Conservation (phyloP, 2,888 invertebrate species). For the Chaitophorus viminalis region DNA sequence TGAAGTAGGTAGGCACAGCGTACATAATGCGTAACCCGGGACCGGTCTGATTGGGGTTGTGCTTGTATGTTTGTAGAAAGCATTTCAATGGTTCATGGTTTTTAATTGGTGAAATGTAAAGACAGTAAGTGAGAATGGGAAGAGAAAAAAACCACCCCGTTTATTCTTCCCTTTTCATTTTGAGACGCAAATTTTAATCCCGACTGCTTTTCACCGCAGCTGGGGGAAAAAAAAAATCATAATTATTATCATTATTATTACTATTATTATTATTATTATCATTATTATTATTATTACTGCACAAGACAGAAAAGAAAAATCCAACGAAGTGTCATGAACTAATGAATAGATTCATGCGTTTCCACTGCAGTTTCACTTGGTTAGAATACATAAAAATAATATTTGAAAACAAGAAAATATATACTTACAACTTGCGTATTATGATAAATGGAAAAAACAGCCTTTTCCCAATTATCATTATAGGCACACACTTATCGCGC, state of each 20-base stretch:
- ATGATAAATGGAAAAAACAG: constrained; percentile 16
- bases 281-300: not conserved
- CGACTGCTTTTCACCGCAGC: not conserved
- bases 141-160: constrained; percentile 4
- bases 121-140: constrained; percentile 17
- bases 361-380: not conserved
- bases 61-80: not conserved
- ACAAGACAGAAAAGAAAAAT: constrained; percentile 6
- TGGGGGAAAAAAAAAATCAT: not conserved
- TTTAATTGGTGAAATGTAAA: constrained; percentile 45
- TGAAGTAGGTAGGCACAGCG: not conserved
- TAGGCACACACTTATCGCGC: not conserved
- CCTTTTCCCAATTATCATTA: constrained; percentile 15
- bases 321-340: constrained; percentile 29
- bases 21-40: not conserved
- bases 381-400: constrained; percentile 17
- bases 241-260: not conserved
- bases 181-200: constrained; percentile 25
- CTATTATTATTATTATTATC: not conserved
- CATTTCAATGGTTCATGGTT: constrained; percentile 28
- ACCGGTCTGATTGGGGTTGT: constrained; percentile 10
- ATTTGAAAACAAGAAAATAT: constrained; percentile 27
- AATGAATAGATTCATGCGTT: constrained; percentile 41
- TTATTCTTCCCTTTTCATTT: constrained; percentile 31
- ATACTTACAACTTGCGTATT: not conserved